Percentiles rank a stretch among this genome's conserved stretches.
These are phyloP conservation scores for Chloroceryle inda DNA, from an alignment of 2,797 vertebrate species.

Conservation along the genomic window DNA sequence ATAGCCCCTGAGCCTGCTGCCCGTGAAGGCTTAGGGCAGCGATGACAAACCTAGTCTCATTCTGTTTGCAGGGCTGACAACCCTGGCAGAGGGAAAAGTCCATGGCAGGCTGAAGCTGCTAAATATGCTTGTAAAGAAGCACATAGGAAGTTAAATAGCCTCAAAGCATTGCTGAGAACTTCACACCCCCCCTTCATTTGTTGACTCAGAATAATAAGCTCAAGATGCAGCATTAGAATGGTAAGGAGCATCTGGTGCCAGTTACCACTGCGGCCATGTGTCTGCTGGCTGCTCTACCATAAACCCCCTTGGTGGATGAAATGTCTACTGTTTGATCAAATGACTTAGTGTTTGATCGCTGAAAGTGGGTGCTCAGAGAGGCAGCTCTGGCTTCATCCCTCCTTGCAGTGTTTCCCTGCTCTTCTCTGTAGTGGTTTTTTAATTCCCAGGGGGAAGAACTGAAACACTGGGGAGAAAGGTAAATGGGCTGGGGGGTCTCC, in stretches of 20 bases:
- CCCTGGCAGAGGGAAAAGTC: neutral
- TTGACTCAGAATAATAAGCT: conserved; percentile 29
- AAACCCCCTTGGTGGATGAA: neutral
- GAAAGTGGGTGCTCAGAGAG: neutral
- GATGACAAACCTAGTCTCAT: neutral
- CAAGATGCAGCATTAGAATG: neutral
- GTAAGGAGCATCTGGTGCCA: neutral
- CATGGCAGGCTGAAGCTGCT: neutral
- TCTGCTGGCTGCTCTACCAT: neutral
- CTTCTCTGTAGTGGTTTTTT: neutral
- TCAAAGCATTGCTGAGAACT: neutral
- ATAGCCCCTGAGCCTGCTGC: neutral
- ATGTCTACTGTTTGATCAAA: neutral
- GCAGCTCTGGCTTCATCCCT: neutral
- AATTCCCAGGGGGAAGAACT: neutral
- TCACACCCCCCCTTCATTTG: conserved; percentile 8
- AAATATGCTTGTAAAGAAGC: neutral
- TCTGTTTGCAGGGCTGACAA: neutral
- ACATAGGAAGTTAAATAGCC: conserved; percentile 2
- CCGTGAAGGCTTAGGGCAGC: neutral
- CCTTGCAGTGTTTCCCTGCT: neutral
- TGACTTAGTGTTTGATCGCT: neutral
- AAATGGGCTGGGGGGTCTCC: neutral
- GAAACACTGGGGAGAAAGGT: neutral
- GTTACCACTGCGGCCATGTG: neutral